Conservation (phyloP, 2,113 vertebrate genomes). For the Marmota flaviventris region DNA sequence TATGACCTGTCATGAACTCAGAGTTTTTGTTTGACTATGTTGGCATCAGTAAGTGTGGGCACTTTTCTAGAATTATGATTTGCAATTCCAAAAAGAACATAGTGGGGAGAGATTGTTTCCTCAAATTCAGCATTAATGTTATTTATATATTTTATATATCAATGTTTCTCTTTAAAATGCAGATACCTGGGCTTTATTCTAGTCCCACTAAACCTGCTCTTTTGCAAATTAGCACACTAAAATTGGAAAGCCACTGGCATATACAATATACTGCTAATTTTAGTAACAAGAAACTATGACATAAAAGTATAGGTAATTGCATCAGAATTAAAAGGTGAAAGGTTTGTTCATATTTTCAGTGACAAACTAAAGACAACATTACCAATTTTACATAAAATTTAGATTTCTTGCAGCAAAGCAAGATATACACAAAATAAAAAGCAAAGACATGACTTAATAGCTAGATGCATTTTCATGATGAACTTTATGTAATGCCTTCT, state of each 20-base stretch:
- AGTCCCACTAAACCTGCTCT: conserved; percentile 40
- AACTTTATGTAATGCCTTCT: background rate
- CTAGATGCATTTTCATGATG: background rate
- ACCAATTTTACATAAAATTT: conserved; percentile 33
- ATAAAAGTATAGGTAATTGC: background rate
- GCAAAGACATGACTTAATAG: background rate
- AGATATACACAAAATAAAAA: conserved; percentile 43
- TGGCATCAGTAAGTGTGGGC: background rate
- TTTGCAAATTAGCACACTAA: conserved; percentile 45
- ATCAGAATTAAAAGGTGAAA: conserved; percentile 50
- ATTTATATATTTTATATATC: conserved; percentile 38
- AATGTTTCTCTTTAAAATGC: conserved; percentile 39
- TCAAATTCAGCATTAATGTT: conserved; percentile 43
- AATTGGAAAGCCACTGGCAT: background rate
- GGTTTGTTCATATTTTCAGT: conserved; percentile 1
- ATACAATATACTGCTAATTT: conserved; percentile 3
- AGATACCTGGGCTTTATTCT: background rate
- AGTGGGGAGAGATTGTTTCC: background rate
- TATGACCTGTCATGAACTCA: background rate
- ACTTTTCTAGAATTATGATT: conserved; percentile 51
- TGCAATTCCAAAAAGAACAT: conserved; percentile 38
- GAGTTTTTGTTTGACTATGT: background rate
- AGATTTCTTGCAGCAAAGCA: conserved; percentile 40
- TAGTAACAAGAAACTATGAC: conserved; percentile 28
- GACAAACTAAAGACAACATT: conserved; percentile 19